Percentiles rank a stretch among this genome's conserved stretches.
These are phyloP conservation scores for Nymphicus hollandicus DNA, from an alignment of 2,113 vertebrate genomes.

Conservation along the genomic window DNA sequence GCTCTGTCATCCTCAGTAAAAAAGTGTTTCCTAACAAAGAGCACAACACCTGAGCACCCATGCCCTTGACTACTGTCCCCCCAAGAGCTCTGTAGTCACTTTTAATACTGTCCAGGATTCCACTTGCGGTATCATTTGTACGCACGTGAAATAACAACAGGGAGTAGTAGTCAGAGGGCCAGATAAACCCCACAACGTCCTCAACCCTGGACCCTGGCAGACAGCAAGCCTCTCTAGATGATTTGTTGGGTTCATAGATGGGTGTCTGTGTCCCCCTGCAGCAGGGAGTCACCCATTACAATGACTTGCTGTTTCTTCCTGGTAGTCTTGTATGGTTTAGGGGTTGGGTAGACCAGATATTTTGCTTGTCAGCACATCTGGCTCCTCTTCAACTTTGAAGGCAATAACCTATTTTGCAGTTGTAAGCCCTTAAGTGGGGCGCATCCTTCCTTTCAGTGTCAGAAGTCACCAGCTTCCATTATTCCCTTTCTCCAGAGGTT, in stretches of 20 bases:
- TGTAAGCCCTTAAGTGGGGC: not conserved
- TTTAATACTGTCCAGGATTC: not conserved
- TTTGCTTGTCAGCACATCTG: not conserved
- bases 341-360: not conserved
- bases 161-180: not conserved
- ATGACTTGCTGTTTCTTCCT: not conserved
- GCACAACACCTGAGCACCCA: not conserved
- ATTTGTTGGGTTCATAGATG: not conserved
- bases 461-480: not conserved
- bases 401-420: not conserved
- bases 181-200: not conserved
- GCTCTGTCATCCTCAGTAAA: not conserved
- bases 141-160: not conserved
- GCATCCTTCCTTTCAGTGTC: not conserved
- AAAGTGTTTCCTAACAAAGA: not conserved
- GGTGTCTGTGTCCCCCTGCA: not conserved
- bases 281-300: not conserved
- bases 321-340: not conserved
- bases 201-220: not conserved
- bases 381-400: not conserved
- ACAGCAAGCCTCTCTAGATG: not conserved
- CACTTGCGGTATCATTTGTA: not conserved
- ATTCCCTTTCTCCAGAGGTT: not conserved
- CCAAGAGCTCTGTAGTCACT: not conserved
- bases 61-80: not conserved